Evolutionary conservation across 2,888 invertebrate genomes (phyloP), one percentile per base, ranked within the genome.

Genomic region (Calephelis perditalis): DNA sequence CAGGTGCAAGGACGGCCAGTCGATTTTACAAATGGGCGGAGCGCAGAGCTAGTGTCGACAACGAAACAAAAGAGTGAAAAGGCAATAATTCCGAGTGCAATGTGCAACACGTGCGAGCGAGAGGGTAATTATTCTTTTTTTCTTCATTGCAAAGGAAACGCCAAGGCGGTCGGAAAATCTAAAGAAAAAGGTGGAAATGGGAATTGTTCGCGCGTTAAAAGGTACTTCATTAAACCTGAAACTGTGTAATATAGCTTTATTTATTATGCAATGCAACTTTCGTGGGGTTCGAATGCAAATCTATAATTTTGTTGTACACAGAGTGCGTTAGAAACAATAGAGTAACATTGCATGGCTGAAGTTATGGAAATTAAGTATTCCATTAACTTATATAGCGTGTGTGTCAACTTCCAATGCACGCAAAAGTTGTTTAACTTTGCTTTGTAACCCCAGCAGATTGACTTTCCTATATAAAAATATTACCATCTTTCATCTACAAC

Each of bases 1-100:
- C 89, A 88, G 89, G 86, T 86, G 88, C 84, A 79, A 79, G 81
- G 84, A 78, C 84, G 82, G 77, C 77, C 85, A 86, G 82, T 84
- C 87, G 88, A 88, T 87, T 85, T 88, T 87, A 88, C 86, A 86
- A 87, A 87, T 89, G 90, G 90, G 90, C 88, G 89, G 89, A 83
- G 89, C 85, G 73, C 78, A 68, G 79, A 81, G 81, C 85, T 86
- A 80, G 87, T 81, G 84, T 82, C 85, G 81, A 82, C 88, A 79
- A 77, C 76, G 81, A 80, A 86, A 85, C 88, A 86, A 83, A 86
- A 83, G 88, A 87, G 88, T 72, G 88, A 85, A 85, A 87, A 78
- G 87, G 88, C 86, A 81, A 81, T 84, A 86, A 82, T 80, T 75
- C 72, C 74, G 72, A 78, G 81, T 87, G 90, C 89, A 87, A 81